Conservation (phyloP, 2,888 invertebrate species). For the Cosmia trapezina region DNA sequence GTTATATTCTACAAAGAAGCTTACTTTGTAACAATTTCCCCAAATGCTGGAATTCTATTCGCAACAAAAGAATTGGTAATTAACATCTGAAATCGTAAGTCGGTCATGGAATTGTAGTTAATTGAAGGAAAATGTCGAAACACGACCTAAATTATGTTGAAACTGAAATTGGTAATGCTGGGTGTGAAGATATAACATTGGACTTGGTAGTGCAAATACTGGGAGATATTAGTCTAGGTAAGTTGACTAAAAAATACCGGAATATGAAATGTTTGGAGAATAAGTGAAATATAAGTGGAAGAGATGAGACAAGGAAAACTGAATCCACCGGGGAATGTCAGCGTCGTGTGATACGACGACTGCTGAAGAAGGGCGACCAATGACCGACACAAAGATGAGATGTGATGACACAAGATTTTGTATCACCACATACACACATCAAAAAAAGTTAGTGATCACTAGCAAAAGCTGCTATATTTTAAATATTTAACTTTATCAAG, state of each 20-base stretch:
- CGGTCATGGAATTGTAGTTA: constrained; percentile 53
- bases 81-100: constrained; percentile 45
- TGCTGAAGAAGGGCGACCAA: too few relatives aligned
- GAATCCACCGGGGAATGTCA: not conserved
- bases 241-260: too few relatives aligned
- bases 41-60: constrained; percentile 44
- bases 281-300: not conserved
- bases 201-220: not conserved
- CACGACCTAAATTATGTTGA: constrained; percentile 10
- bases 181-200: not conserved
- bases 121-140: constrained; percentile 45
- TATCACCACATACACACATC: too few relatives aligned
- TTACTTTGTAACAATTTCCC: constrained; percentile 15
- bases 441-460: too few relatives aligned
- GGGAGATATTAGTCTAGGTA: too few relatives aligned
- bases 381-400: too few relatives aligned
- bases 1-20: constrained; percentile 9
- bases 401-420: too few relatives aligned
- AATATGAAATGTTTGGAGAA: not conserved
- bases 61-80: constrained; percentile 49
- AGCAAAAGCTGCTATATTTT: too few relatives aligned
- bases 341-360: too few relatives aligned
- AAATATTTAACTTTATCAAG: too few relatives aligned
- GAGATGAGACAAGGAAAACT: not conserved
- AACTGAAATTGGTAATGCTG: constrained; percentile 20